These are phyloP conservation scores for Myrmecobius fasciatus DNA, from an alignment of 2,113 vertebrate genomes.

Conservation along the genomic window DNA sequence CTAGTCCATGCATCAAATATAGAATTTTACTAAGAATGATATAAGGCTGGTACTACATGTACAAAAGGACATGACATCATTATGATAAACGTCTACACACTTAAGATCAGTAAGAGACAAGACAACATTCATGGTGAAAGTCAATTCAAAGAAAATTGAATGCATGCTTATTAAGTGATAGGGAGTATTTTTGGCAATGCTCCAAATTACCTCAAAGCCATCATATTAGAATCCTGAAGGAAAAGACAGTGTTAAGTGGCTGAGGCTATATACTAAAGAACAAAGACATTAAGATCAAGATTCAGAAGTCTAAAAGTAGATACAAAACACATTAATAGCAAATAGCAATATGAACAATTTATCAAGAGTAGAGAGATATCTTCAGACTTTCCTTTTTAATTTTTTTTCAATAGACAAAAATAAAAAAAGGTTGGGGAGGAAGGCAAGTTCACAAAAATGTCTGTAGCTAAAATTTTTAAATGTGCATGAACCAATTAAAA, in stretches of 20 bases:
- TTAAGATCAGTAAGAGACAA: neutral
- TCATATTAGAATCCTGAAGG: neutral
- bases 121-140: neutral
- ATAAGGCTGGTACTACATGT: neutral
- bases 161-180: neutral
- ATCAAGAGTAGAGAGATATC: neutral
- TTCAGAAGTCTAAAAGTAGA: slow-evolving; percentile 20
- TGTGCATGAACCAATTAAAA: slow-evolving; percentile 15
- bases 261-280: neutral
- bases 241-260: slow-evolving; percentile 21
- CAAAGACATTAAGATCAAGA: neutral
- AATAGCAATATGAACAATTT: neutral
- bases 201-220: neutral
- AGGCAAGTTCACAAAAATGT: neutral
- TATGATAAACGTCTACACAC: neutral
- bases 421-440: neutral
- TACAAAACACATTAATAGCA: slow-evolving; percentile 20
- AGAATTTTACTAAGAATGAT: neutral
- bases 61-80: neutral
- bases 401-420: neutral
- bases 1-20: slow-evolving; percentile 12
- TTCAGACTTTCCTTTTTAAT: neutral
- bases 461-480: neutral
- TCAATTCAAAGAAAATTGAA: neutral
- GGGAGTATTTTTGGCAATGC: neutral